Percentiles rank a stretch among this genome's conserved stretches.
Conservation (phyloP, 2,888 invertebrate genomes). For the Latrodectus hesperus region DNA sequence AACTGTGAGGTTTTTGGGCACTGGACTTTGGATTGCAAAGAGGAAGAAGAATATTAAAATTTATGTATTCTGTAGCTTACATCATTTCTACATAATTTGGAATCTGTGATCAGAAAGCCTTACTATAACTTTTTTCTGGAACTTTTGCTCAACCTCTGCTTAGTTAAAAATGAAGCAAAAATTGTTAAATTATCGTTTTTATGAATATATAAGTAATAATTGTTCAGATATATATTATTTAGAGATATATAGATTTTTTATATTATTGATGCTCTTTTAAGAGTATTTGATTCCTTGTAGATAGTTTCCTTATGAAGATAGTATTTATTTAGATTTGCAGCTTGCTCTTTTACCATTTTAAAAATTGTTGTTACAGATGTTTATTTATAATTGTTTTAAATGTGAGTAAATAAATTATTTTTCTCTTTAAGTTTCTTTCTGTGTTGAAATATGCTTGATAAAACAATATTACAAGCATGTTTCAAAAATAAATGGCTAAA, state of each 20-base stretch:
- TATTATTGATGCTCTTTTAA: background rate
- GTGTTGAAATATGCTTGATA: background rate
- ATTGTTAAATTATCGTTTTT: too few species aligned
- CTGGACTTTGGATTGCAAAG: constrained; percentile 88
- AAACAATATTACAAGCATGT: too few species aligned
- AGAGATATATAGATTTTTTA: background rate
- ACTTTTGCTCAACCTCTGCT: background rate
- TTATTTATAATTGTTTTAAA: constrained; percentile 20
- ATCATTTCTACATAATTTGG: background rate
- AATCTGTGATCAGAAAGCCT: background rate
- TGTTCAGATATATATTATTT: too few species aligned
- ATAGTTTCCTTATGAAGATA: background rate
- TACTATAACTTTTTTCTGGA: background rate
- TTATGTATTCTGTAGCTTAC: too few species aligned
- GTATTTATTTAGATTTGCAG: background rate
- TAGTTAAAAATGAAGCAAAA: too few species aligned
- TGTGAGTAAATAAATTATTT: constrained; percentile 49
- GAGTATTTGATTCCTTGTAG: background rate
- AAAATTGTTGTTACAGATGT: constrained; percentile 39
- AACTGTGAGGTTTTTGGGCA: constrained; percentile 96
- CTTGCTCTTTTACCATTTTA: constrained; percentile 36
- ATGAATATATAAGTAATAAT: too few species aligned
- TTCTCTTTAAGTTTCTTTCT: constrained; percentile 11
- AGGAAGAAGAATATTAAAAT: constrained; percentile 83
- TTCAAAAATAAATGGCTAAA: too few species aligned